phyloP scores from a whole-genome alignment of 1,140 invertebrate genomes.

The Polypedilum pembai region DNA sequence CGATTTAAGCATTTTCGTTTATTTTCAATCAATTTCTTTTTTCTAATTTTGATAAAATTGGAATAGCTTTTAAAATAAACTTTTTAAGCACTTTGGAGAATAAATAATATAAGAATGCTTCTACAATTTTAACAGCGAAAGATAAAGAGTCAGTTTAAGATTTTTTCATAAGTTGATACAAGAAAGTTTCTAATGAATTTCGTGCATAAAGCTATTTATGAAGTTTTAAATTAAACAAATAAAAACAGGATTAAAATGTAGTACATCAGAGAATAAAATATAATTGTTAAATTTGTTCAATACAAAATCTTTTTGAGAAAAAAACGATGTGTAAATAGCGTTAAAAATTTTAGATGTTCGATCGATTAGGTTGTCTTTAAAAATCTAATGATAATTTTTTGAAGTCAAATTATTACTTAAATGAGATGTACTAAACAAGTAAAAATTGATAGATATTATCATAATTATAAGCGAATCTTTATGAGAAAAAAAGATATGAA shows the following conservation, averaged over 20 bases:
- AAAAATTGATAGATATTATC: background rate
- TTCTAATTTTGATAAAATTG: background rate
- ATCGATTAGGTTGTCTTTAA: background rate
- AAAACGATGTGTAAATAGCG: background rate
- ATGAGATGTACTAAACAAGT: background rate
- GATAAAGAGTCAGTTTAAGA: constrained; percentile 2
- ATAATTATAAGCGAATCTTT: background rate
- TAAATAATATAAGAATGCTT: background rate
- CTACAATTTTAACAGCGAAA: background rate
- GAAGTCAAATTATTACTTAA: constrained; percentile 10
- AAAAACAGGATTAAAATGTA: constrained; percentile 6
- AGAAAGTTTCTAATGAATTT: background rate
- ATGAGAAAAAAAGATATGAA: too few relatives aligned
- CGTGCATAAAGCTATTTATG: background rate
- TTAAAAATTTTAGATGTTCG: background rate
- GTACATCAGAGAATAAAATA: constrained; percentile 5
- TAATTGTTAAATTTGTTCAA: background rate
- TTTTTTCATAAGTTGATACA: background rate
- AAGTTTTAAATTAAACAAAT: background rate
- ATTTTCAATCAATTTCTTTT: background rate
- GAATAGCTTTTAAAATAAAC: background rate
- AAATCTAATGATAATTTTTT: background rate
- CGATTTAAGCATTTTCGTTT: background rate
- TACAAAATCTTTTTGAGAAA: background rate
- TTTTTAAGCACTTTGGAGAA: background rate